Conservation (phyloP, 2,797 vertebrate species). For the Hapalemur alaotrensis region DNA sequence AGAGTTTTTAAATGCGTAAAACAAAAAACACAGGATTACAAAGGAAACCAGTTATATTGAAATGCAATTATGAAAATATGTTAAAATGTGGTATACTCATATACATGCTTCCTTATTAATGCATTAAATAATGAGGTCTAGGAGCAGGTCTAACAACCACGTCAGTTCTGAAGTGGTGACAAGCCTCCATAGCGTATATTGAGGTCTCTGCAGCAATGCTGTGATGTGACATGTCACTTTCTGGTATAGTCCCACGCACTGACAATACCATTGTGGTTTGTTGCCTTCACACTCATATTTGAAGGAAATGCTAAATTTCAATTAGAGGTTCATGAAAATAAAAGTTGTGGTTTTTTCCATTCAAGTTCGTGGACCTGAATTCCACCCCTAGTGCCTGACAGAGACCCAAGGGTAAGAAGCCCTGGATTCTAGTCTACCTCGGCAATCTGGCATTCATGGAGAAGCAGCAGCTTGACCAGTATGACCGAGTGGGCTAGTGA, state of each 20-base stretch:
- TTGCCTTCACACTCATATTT: neutral
- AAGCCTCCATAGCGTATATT: neutral
- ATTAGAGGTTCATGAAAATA: neutral
- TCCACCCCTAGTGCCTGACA: neutral
- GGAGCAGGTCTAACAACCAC: neutral
- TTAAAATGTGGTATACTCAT: neutral
- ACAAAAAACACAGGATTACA: neutral
- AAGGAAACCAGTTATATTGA: neutral
- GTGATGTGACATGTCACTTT: neutral
- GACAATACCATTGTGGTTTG: neutral
- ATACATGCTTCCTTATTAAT: neutral
- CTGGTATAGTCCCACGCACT: neutral
- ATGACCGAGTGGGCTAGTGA: neutral
- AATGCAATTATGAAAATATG: neutral
- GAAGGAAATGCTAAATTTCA: neutral
- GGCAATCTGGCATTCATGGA: neutral
- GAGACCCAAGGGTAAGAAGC: neutral
- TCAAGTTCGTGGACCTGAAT: neutral
- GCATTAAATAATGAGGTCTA: neutral
- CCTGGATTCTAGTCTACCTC: neutral
- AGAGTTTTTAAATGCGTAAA: neutral
- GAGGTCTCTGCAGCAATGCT: neutral
- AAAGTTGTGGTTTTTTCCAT: neutral
- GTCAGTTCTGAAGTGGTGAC: neutral
- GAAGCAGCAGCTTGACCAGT: neutral